Evolutionary conservation across 2,888 invertebrate species (phyloP).

Genomic region (Eristalis tenax): DNA sequence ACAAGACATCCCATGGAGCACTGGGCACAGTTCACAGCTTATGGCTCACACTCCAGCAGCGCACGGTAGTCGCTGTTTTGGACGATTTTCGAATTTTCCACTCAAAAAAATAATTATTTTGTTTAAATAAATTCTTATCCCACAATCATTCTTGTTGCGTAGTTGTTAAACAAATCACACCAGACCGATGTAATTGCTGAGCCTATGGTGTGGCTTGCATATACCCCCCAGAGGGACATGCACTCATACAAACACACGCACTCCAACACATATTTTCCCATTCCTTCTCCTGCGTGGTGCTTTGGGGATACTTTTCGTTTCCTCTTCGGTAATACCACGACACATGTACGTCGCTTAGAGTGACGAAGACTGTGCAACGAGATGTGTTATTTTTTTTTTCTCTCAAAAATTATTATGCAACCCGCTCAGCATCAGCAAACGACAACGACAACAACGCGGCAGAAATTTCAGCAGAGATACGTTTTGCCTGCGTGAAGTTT

Average conservation of each 20-base stretch:
- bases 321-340: slow-evolving; percentile 17
- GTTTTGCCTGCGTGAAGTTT: slow-evolving; percentile 64
- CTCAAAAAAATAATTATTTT: slow-evolving; percentile 23
- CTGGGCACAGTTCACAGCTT: not conserved
- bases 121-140: slow-evolving; percentile 31
- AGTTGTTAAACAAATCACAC: slow-evolving; percentile 55
- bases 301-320: slow-evolving; percentile 42
- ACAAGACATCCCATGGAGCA: not conserved
- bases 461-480: slow-evolving; percentile 17
- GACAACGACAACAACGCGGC: slow-evolving; percentile 5
- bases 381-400: not conserved
- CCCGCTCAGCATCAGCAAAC: slow-evolving; percentile 14
- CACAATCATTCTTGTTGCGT: slow-evolving; percentile 47
- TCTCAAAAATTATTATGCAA: slow-evolving; percentile 52
- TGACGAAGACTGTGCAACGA: slow-evolving; percentile 52
- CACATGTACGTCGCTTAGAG: slow-evolving; percentile 20
- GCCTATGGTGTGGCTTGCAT: slow-evolving; percentile 36
- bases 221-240: slow-evolving; percentile 62
- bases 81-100: not conserved
- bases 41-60: slow-evolving; percentile 1
- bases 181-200: slow-evolving; percentile 51
- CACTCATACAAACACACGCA: not conserved
- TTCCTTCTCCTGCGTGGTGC: too few species aligned
- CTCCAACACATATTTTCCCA: too few species aligned
- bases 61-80: not conserved